Base-by-base conservation (phyloP, 2,888 invertebrate species). In the Nephrotoma flavescens region DNA sequence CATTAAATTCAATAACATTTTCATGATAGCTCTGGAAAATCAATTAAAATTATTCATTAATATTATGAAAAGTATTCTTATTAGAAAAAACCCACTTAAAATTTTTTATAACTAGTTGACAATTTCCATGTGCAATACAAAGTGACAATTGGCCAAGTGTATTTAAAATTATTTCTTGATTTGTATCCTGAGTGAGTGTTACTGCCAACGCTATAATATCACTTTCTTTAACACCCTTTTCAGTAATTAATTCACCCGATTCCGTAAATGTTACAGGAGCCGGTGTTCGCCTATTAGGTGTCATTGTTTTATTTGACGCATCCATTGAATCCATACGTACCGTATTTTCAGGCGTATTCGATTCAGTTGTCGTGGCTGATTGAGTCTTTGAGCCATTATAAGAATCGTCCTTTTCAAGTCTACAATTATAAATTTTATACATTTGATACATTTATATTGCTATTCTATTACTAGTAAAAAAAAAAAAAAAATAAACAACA, bases 1-100 rank as follows among this genome's bases (percentile, higher is more conserved):
- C 52, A 98, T 91, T 89, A 96, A 95, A 86, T 96, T 96, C 57
- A 98, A 92, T 87, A 97, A 93, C 88, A 96, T 95, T 87, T 97
- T 94, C 88, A 98, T 93, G 88, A 95, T 93, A 89, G 94, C 94
- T 89, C 94, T 94, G 89, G 9, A 71, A 71, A 52, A 47, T 91
- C 90, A 87, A 31, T 31, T 3, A 71, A 71, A 71, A 71, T 9
- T 31, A 11, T 71, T 71, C 7, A 31, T 71, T 9, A 52, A 31
- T 31, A 31, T 31, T 31, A 31, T 31, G 31, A 31, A 31, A 31
- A 2, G 31, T 31, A 31, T 2, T 31, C 3, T 31, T 31, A 31
- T n/a, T 42, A 45, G 86, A 71, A 44, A 19, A 85, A 83, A 89
- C 89, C 90, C 89, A 92, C 90, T 92, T 92, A 88, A 93, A 93